phyloP scores from a whole-genome alignment of 2,113 vertebrate species.

The Phalacrocorax brasilianus region DNA sequence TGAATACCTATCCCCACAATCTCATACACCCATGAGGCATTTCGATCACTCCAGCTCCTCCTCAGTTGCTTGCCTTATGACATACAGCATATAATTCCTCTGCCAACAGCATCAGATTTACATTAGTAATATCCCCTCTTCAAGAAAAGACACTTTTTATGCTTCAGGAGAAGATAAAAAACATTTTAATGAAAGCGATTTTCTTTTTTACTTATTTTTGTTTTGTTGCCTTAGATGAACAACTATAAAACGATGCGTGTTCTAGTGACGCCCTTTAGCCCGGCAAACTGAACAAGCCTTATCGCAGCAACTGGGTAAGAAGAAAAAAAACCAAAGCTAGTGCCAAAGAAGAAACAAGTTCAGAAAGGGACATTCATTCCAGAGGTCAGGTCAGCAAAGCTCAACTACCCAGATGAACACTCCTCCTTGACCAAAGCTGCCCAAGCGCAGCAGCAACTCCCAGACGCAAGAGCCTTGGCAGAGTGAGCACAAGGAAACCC shows the following conservation, averaged over 20 bases:
- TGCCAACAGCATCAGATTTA: not conserved
- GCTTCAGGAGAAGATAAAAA: not conserved
- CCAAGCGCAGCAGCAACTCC: not conserved
- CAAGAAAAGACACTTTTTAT: constrained; percentile 6
- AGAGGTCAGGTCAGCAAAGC: not conserved
- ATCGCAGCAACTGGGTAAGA: not conserved
- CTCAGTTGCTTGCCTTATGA: not conserved
- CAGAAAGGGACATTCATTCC: not conserved
- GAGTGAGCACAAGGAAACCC: not conserved
- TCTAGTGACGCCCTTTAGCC: not conserved
- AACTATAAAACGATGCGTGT: not conserved
- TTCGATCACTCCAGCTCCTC: not conserved
- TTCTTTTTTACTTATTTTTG: not conserved
- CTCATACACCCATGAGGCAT: not conserved
- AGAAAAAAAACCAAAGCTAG: not conserved
- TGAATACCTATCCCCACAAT: constrained; percentile 4
- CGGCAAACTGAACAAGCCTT: not conserved
- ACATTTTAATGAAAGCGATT: not conserved
- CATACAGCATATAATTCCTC: not conserved
- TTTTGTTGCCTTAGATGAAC: not conserved
- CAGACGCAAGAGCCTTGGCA: not conserved
- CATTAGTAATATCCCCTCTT: constrained; percentile 17
- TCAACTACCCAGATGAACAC: not conserved
- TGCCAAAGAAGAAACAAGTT: not conserved
- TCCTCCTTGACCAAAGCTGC: not conserved